These are phyloP conservation scores for Augochlorella aurata DNA, from an alignment of 2,888 invertebrate genomes.

Conservation along the genomic window DNA sequence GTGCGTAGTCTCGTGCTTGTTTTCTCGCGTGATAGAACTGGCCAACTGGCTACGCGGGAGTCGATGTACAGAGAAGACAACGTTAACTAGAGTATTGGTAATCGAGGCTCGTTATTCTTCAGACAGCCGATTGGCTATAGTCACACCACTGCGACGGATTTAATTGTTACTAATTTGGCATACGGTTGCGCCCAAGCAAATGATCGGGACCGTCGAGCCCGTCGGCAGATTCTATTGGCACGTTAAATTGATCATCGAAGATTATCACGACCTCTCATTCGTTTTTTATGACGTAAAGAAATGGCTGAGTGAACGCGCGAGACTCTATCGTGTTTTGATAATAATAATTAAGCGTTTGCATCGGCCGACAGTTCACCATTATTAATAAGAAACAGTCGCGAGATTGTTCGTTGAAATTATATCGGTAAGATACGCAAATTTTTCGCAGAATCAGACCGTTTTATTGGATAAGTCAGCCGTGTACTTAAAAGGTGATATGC, in stretches of 20 bases:
- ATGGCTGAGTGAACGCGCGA: neutral
- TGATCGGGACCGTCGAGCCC: constrained; percentile 13
- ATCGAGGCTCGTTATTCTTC: constrained; percentile 11
- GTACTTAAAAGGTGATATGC: neutral
- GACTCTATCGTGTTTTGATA: neutral
- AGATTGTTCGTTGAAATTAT: neutral
- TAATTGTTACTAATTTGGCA: constrained; percentile 52
- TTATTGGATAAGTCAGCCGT: neutral
- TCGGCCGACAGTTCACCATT: too few relatives aligned
- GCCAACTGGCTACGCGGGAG: neutral
- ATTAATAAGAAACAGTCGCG: too few relatives aligned
- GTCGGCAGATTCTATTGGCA: neutral
- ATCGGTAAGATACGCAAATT: neutral
- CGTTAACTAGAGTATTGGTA: neutral
- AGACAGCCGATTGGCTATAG: constrained; percentile 1
- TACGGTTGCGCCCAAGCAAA: constrained; percentile 10
- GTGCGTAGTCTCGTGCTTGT: neutral
- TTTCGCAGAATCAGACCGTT: neutral
- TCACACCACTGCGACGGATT: constrained; percentile 27
- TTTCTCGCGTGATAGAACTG: neutral
- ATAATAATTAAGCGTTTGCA: too few relatives aligned
- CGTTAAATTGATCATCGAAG: constrained; percentile 17
- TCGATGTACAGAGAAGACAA: neutral
- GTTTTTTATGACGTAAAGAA: neutral
- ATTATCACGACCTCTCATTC: neutral